Evolutionary conservation across 2,797 vertebrate genomes (phyloP).

Genomic region (Phalloptychus januarius): DNA sequence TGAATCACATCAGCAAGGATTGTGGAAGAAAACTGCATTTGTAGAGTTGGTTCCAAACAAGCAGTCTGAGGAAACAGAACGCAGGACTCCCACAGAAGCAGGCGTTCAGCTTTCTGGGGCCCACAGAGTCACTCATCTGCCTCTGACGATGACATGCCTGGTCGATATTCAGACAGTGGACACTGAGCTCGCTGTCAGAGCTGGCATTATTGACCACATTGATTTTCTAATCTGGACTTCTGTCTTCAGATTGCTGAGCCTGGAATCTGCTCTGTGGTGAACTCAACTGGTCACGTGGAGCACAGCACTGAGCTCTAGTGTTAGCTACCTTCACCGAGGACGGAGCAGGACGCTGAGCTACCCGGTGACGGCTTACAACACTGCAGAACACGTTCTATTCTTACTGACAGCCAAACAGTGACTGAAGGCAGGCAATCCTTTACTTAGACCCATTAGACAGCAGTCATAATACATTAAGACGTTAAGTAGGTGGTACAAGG

Average conservation of each 20-base stretch:
- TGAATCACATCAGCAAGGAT: conserved; percentile 15
- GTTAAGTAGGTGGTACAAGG: background rate
- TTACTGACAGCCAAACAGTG: background rate
- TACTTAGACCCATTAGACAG: no score
- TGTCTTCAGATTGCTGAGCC: background rate
- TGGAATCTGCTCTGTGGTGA: conserved; percentile 9
- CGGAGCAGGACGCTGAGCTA: background rate
- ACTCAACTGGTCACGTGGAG: conserved; percentile 5
- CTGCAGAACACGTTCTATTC: background rate
- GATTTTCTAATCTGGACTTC: conserved; percentile 39
- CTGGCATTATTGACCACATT: conserved; percentile 21
- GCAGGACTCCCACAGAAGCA: background rate
- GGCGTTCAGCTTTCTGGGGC: conserved; percentile 12
- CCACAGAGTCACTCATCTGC: conserved; percentile 22
- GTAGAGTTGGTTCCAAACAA: conserved; percentile 9
- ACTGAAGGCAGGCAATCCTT: no score
- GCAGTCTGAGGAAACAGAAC: background rate
- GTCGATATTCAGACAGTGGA: conserved; percentile 7
- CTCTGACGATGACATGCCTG: background rate
- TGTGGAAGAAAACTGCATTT: background rate
- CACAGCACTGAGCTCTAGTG: background rate
- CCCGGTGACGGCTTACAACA: background rate
- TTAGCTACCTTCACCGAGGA: conserved; percentile 3
- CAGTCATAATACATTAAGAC: no score
- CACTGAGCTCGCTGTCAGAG: background rate